Evolutionary conservation across 2,888 invertebrate species (phyloP), one percentile per base, ranked within the genome.

Genomic region (Apocheima hispidaria): DNA sequence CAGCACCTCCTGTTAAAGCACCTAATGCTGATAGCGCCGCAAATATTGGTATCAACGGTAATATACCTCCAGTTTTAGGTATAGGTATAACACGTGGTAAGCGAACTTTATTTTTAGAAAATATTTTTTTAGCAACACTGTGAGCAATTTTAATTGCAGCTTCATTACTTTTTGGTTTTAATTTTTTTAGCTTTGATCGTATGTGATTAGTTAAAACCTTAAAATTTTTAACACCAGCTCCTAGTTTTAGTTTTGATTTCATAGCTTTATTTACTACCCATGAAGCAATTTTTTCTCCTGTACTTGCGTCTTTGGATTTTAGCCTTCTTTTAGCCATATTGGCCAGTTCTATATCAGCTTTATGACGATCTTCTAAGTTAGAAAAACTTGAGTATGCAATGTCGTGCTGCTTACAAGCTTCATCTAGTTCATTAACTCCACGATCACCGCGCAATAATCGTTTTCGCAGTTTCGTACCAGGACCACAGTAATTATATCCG

Each of bases 391-490:
- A n/a, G 38, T 70, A 72, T 14, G 70, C 66, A 44, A 70, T 72
- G 26, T 73, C 72, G 67, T 71, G 72, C 4, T 60, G n/a, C 44
- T 60, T 73, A 52, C 73, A 72, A 50, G 48, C 54, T 43, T 69
- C 67, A 53, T 73, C 70, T 28, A 72, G 35, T 21, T 51, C 9
- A 43, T 73, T 73, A 0, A 71, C 69, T n/a, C 82, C 82, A 21
- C 35, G 55, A 70, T 85, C 83, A 16, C 79, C 81, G 30, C 83
- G 75, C 74, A 5, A 68, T 68, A 61, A 73, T 69, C 60, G 70
- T 76, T 69, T 72, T 69, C 60, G 50, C 73, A 69, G 66, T 57
- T 69, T 77, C 49, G 73, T 75, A n/a, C n/a, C n/a, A n/a, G n/a
- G n/a, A n/a, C n/a, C n/a, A n/a, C n/a, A n/a, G n/a, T n/a, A n/a